Conservation (phyloP, 2,888 invertebrate genomes). For the Cataglyphis rosenhaueri region DNA sequence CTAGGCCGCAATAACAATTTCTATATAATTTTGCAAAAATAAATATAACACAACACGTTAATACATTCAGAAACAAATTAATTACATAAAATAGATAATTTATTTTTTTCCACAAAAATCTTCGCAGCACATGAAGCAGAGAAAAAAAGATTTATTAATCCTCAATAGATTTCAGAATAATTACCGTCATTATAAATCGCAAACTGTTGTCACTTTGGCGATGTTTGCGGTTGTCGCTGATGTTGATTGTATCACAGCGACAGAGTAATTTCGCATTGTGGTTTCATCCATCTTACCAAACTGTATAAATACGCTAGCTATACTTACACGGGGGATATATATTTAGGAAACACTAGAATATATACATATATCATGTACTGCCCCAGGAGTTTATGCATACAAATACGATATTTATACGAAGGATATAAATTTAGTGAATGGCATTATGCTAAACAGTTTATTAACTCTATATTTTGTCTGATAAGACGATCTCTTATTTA, state of each 20-base stretch:
- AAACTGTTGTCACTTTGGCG: conserved; percentile 1
- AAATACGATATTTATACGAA: conserved; percentile 11
- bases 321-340: conserved; percentile 2
- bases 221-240: conserved; percentile 13
- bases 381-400: not conserved
- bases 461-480: not conserved
- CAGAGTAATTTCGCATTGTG: conserved; percentile 8
- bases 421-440: not conserved
- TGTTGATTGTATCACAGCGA: conserved; percentile 28
- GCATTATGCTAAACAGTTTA: not conserved
- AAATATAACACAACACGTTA: not conserved
- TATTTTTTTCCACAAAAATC: not conserved
- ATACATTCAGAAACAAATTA: not conserved
- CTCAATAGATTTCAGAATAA: conserved; percentile 13
- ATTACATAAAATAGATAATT: not conserved
- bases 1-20: conserved; percentile 16
- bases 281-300: conserved; percentile 53
- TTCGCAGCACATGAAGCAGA: not conserved
- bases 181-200: conserved; percentile 23
- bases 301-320: conserved; percentile 35
- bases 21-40: conserved; percentile 12
- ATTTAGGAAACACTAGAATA: not conserved
- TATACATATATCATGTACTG: not conserved
- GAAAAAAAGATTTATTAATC: not conserved
- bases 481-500: not conserved